Conservation (phyloP, 2,888 invertebrate genomes). For the Tipula vernalis region DNA sequence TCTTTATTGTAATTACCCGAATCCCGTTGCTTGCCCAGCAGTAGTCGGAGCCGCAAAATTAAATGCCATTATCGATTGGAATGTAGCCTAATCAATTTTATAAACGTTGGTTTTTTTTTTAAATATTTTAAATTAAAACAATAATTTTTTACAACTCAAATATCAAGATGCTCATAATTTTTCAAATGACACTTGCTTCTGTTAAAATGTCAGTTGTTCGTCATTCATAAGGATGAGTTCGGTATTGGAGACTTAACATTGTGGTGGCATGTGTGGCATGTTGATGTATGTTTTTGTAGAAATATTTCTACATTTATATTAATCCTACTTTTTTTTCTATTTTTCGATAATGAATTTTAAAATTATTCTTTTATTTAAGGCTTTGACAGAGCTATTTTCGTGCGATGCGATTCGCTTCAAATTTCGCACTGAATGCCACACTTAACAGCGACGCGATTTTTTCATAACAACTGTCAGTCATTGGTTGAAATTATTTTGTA, state of each 20-base stretch:
- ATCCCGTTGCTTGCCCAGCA: neutral
- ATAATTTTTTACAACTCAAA: neutral
- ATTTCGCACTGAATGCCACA: too few species aligned
- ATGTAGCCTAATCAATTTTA: neutral
- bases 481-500: too few species aligned
- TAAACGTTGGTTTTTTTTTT: neutral
- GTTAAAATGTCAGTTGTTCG: too few species aligned
- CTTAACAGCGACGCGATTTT: too few species aligned
- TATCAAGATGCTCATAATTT: neutral
- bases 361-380: too few species aligned
- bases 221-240: neutral
- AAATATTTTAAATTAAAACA: neutral
- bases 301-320: too few species aligned
- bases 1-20: neutral
- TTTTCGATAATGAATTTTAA: too few species aligned
- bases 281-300: too few species aligned
- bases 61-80: neutral
- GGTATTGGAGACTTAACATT: neutral
- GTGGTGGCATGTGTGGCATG: neutral
- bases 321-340: too few species aligned
- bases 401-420: too few species aligned
- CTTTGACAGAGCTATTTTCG: too few species aligned
- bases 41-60: neutral
- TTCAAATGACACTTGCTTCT: neutral
- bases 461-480: too few species aligned